phyloP scores from a whole-genome alignment of 2,113 vertebrate species.

The Microtus oregoni region DNA sequence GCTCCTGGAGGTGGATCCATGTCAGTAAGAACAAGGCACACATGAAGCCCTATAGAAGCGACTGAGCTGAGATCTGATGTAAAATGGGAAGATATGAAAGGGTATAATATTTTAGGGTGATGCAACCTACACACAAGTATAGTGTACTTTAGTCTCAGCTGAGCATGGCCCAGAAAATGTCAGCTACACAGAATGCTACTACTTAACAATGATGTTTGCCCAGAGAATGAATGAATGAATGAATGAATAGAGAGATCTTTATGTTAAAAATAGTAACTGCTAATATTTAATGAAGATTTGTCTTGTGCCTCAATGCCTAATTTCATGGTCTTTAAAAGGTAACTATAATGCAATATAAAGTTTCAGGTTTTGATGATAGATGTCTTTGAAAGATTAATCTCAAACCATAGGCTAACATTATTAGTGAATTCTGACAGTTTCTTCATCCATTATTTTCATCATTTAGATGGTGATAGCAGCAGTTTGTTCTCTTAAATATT shows the following conservation, averaged over 20 bases:
- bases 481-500: background rate
- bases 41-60: background rate
- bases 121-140: background rate
- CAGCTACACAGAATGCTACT: background rate
- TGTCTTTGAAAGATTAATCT: background rate
- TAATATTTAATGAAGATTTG: background rate
- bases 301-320: background rate
- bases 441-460: background rate
- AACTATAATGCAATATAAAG: background rate
- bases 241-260: background rate
- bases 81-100: background rate
- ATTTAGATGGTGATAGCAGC: background rate
- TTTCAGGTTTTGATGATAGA: background rate
- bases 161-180: background rate
- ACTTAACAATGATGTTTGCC: background rate
- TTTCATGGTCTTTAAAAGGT: background rate
- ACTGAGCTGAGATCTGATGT: background rate
- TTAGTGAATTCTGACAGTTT: background rate
- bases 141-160: background rate
- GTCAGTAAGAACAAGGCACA: no score
- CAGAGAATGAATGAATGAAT: background rate
- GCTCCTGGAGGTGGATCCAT: accelerated
- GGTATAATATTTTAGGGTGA: background rate
- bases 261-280: background rate
- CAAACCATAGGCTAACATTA: background rate